phyloP scores from a whole-genome alignment of 2,888 invertebrate species.

The Rotaria magnacalcarata region DNA sequence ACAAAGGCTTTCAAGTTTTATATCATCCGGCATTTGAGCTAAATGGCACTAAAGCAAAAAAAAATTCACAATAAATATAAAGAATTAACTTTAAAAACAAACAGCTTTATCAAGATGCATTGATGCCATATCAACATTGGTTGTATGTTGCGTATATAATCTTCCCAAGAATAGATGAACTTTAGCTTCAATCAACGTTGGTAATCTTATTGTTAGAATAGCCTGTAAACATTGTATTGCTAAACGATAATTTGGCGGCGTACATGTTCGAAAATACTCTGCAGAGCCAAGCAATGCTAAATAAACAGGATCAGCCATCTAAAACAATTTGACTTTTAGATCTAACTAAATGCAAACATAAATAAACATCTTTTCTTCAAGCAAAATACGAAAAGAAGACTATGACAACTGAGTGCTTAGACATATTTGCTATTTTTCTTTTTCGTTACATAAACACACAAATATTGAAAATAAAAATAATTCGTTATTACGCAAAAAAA shows the following conservation, averaged over 20 bases:
- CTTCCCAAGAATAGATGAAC: background rate
- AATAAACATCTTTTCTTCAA: constrained; percentile 78
- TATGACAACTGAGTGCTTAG: no score
- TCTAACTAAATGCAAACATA: constrained; percentile 62
- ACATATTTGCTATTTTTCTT: background rate
- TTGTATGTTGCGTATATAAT: background rate
- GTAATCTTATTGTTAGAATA: background rate
- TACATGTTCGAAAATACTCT: constrained; percentile 14
- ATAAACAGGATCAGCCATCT: constrained; percentile 78
- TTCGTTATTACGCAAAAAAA: background rate
- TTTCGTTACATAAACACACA: background rate
- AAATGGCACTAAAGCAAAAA: background rate
- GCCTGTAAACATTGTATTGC: constrained; percentile 21
- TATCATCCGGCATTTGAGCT: constrained; percentile 14
- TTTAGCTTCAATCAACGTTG: constrained; percentile 19
- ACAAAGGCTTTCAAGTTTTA: constrained; percentile 13
- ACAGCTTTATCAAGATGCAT: constrained; percentile 29
- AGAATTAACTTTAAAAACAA: background rate
- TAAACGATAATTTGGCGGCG: constrained; percentile 34
- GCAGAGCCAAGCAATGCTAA: background rate
- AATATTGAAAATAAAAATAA: constrained; percentile 26
- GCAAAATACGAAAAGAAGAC: constrained; percentile 91
- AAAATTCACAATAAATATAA: background rate
- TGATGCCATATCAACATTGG: background rate
- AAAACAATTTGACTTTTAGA: constrained; percentile 84